Base-by-base conservation (phyloP, 2,797 vertebrate species). In the Sorex maritimensis region DNA sequence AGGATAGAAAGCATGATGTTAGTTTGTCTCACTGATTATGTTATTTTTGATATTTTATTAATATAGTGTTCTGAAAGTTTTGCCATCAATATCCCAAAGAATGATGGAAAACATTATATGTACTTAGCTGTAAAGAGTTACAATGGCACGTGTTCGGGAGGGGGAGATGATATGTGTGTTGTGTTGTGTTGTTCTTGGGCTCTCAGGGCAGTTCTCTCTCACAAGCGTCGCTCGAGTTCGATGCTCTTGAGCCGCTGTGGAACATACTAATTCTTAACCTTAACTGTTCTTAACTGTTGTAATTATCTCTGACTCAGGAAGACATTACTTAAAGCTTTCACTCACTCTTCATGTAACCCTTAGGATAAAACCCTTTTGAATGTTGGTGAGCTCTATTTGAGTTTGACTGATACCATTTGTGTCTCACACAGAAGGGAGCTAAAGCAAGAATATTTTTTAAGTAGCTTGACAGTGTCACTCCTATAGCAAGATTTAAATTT, bases 81-180 rank as follows among this genome's bases (percentile, higher is more conserved):
- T 83, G n/a, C 14, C 44, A 81, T 81, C 82, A 49, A 14, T 86
- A 12, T 80, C 73, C 49, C 73, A 80, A 61, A 30, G 68, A 88
- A n/a, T 71, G 7, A 71, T 38, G 71, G 9, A 9, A 41, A 24
- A 41, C 19, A 61, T 19, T 19, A 6, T 61, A 61, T 61, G 17
- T 23, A 19, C 6, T 34, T 34, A 34, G 34, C 34, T 34, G 34
- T 34, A 34, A 34, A 34, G 34, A 34, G 34, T 34, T 34, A 34
- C 34, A 34, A 34, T 34, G 34, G 34, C 34, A 34, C 34, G 2
- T 34, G 34, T 34, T 34, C 34, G 34, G 34, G 34, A 34, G 34
- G 34, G 34, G 34, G 34, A 34, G 34, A 34, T 34, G 34, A 34
- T 34, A 34, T 34, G 34, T 34, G 34, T 34, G 34, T 34, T 34